A percentile compares a stretch with the other conserved stretches of the same genome.
phyloP scores from a whole-genome alignment of 2,113 vertebrate genomes.

The Lates calcarifer region DNA sequence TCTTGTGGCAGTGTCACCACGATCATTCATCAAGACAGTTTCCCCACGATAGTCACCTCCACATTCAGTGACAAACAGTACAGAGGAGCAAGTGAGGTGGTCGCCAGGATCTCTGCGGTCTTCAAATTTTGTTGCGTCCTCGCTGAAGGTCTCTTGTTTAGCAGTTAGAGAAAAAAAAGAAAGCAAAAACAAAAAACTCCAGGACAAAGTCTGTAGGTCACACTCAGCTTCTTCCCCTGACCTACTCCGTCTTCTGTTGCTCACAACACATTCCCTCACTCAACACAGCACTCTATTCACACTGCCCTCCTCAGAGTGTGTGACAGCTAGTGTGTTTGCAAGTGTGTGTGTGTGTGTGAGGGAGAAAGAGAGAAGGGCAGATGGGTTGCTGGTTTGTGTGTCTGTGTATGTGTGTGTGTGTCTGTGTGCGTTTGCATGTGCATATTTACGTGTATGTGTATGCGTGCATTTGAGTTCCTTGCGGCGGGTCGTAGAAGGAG shows the following conservation, averaged over 20 bases:
- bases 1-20: slow-evolving; percentile 8
- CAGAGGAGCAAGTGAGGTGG: slow-evolving; percentile 28
- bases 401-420: slow-evolving; percentile 24
- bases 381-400: slow-evolving; percentile 8
- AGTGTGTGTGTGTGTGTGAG: slow-evolving; percentile 26
- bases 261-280: slow-evolving; percentile 67
- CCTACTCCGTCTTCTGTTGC: slow-evolving; percentile 56
- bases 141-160: slow-evolving; percentile 39
- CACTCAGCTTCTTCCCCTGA: slow-evolving; percentile 58
- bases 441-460: slow-evolving; percentile 14
- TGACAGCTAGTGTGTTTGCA: slow-evolving; percentile 34
- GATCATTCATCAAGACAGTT: slow-evolving; percentile 41
- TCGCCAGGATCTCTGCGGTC: slow-evolving; percentile 38
- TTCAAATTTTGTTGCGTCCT: slow-evolving; percentile 35
- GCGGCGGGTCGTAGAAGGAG: slow-evolving; percentile 71
- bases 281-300: slow-evolving; percentile 59
- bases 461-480: slow-evolving; percentile 63
- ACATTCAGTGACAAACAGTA: slow-evolving; percentile 45
- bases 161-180: not conserved
- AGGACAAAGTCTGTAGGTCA: slow-evolving; percentile 41
- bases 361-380: slow-evolving; percentile 33
- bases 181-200: slow-evolving; percentile 3
- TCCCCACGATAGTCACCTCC: slow-evolving; percentile 63
- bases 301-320: slow-evolving; percentile 66
- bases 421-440: slow-evolving; percentile 34